These are phyloP conservation scores for Phyllotis vaccarum DNA, from an alignment of 2,797 vertebrate genomes.

Conservation along the genomic window DNA sequence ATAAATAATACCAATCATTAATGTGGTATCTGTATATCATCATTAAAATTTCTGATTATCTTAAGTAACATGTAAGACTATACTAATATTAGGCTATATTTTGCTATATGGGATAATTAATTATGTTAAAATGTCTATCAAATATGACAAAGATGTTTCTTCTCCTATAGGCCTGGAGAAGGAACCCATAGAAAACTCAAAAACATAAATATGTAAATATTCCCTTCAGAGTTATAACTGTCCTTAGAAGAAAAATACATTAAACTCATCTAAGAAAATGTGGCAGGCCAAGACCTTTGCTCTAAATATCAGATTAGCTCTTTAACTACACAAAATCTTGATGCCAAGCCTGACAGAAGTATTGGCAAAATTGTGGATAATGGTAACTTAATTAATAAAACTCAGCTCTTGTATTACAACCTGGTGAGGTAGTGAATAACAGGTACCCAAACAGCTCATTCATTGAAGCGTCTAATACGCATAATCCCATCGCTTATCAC, in stretches of 20 bases:
- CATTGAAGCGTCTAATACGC: background rate
- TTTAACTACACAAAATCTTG: background rate
- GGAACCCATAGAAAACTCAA: background rate
- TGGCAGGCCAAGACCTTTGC: background rate
- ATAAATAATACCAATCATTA: background rate
- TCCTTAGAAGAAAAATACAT: conserved; percentile 7
- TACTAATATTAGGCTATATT: background rate
- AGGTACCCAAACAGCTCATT: background rate
- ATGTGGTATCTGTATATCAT: background rate
- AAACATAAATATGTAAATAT: background rate
- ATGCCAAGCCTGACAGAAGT: background rate
- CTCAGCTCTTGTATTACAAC: background rate
- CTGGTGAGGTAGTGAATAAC: background rate
- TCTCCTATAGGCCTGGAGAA: background rate
- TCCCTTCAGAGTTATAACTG: background rate
- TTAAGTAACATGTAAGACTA: background rate
- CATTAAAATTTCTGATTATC: background rate
- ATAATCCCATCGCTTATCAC: background rate
- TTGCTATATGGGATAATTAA: background rate
- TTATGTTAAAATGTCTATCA: conserved; percentile 25
- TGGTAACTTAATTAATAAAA: background rate
- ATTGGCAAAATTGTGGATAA: background rate
- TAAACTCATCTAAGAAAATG: background rate
- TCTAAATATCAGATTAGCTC: background rate
- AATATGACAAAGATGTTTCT: conserved; percentile 12